Base-by-base conservation (phyloP, 37 sponge, comb jelly and placozoan genomes). In the Eunapius fragilis region DNA sequence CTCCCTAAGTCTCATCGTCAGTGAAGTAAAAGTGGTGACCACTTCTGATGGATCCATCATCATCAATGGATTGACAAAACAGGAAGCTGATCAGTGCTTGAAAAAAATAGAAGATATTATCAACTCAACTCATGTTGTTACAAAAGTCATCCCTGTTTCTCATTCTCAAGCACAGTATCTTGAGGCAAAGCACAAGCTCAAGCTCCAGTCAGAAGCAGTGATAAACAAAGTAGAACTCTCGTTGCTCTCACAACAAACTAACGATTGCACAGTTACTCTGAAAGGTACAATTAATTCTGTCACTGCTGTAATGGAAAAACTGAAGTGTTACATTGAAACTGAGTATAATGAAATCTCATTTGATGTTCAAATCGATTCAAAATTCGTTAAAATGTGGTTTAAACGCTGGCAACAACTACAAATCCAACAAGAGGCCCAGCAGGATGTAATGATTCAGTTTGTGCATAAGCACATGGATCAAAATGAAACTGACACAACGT, bases 371-470 rank as follows among this genome's bases (percentile, higher is more conserved):
- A 50, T 70, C 31, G 33, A 49, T 31, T 5, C 32, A 9, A 74
- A 45, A 35, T 50, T 47, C 25, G 48, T 67, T 75, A 36, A 34
- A 10, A 81, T 85, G 86, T 90, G 90, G 90, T 27, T 67, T 25
- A 80, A 80, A 35, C 71, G 72, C 37, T 90, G 90, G 90, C 50
- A 35, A 33, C 71, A 76, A 37, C 27, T 86, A 25, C 76, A 80
- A 25, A 80, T 76, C 25, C 58, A 90, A 14, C 23, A 80, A 69
- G 86, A 85, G 33, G 68, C 25, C 81, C 17, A 27, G 0, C 37
- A 34, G 34, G 81, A 90, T 19, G 25, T 85, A 5, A 75, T 80
- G n/a, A n/a, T 90, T 81, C 69, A 75, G 14, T 80, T 90, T 80
- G 28, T 17, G 3, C 32, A 77, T 2, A 58, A 58, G 1, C 58